phyloP scores from a whole-genome alignment of 2,888 invertebrate genomes.

The Eugnorisma glareosa region DNA sequence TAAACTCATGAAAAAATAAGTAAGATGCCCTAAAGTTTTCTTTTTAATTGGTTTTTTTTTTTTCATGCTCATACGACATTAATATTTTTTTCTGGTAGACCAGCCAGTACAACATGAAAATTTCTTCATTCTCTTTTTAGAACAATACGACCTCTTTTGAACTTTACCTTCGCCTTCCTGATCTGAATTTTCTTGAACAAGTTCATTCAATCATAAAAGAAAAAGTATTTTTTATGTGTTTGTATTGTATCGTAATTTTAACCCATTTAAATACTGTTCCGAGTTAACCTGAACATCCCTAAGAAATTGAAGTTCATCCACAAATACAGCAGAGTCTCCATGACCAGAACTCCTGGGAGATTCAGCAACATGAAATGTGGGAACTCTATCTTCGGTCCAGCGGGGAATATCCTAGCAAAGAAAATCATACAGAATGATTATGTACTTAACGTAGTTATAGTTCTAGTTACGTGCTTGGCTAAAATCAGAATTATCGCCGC shows the following conservation, averaged over 20 bases:
- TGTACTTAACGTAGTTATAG: neutral
- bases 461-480: neutral
- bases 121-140: neutral
- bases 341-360: conserved; percentile 81
- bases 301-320: conserved; percentile 85
- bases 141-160: neutral
- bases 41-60: conserved; percentile 15
- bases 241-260: neutral
- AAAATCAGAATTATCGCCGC: neutral
- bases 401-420: conserved; percentile 76
- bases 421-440: neutral
- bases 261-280: neutral
- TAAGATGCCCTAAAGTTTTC: conserved; percentile 19
- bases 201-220: neutral
- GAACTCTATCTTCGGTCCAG: conserved; percentile 79
- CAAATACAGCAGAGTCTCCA: conserved; percentile 80
- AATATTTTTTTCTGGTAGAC: neutral
- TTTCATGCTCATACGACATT: neutral
- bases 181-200: neutral
- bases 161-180: neutral
- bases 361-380: conserved; percentile 82
- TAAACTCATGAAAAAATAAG: neutral
- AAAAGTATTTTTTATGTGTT: neutral
- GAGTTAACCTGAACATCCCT: conserved; percentile 82
- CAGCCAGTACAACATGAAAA: neutral